Evolutionary conservation across 2,113 vertebrate genomes (phyloP).

Genomic region (Alligator mississippiensis): DNA sequence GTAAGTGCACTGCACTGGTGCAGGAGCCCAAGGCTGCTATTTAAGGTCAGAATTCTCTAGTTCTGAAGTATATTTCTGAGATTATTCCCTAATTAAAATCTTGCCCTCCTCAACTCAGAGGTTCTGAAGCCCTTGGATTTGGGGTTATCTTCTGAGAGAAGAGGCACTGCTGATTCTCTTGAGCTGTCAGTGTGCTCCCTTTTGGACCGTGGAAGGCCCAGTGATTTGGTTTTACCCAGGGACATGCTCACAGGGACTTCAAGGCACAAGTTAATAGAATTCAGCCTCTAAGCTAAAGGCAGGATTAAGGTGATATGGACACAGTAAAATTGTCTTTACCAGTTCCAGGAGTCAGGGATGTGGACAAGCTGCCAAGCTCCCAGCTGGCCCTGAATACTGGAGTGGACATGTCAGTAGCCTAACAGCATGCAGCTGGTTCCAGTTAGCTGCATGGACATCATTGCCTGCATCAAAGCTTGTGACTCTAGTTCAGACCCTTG

Average conservation of each 20-base stretch:
- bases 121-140: background rate
- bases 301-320: background rate
- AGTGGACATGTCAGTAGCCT: too few species aligned
- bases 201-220: background rate
- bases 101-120: background rate
- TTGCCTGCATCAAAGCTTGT: too few species aligned
- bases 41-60: background rate
- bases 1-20: background rate
- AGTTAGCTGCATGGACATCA: too few species aligned
- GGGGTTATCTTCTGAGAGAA: background rate
- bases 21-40: background rate
- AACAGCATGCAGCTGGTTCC: too few species aligned
- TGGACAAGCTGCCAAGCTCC: too few species aligned
- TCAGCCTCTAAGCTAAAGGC: background rate
- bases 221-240: background rate
- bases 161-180: background rate
- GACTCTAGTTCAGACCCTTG: too few species aligned
- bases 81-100: background rate
- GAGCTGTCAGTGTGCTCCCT: too few species aligned
- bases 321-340: background rate
- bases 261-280: background rate
- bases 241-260: background rate
- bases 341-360: too few species aligned
- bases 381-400: too few species aligned
- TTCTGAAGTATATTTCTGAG: background rate